phyloP scores from a whole-genome alignment of 2,888 invertebrate species.

The Anthrax anthrax region DNA sequence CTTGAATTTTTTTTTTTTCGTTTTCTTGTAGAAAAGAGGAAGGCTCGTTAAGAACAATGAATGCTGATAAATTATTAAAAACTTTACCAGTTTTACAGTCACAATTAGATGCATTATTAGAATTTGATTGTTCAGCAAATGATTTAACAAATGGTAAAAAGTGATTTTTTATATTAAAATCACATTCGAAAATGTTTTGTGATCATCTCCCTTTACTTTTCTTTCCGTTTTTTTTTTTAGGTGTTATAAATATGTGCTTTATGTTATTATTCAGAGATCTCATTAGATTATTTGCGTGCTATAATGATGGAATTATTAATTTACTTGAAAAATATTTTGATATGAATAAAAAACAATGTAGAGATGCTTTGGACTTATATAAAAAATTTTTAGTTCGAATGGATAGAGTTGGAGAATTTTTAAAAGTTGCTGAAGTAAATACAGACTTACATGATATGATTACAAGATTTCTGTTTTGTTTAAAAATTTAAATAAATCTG shows the following conservation, averaged over 20 bases:
- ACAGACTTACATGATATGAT: background rate
- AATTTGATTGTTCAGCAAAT: conserved; percentile 93
- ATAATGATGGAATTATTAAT: conserved; percentile 99
- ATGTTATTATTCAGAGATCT: conserved; percentile 98
- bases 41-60: conserved; percentile 92
- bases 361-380: conserved; percentile 94
- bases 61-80: conserved; percentile 90
- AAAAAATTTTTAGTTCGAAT: conserved; percentile 97
- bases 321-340: conserved; percentile 98
- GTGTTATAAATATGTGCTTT: conserved; percentile 98
- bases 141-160: conserved; percentile 75
- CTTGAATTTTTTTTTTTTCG: background rate
- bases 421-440: conserved; percentile 64
- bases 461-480: conserved; percentile 33
- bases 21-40: conserved; percentile 70
- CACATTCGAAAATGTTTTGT: background rate
- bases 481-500: conserved; percentile 31
- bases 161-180: too few species aligned
- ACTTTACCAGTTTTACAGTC: conserved; percentile 90
- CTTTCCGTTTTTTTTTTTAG: conserved; percentile 14
- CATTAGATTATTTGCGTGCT: conserved; percentile 96
- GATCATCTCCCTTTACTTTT: background rate
- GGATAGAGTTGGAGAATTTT: conserved; percentile 96
- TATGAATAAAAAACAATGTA: conserved; percentile 98
- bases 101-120: conserved; percentile 87